Evolutionary conservation across 1,140 invertebrate genomes (phyloP).

Genomic region (Cydia amplana): DNA sequence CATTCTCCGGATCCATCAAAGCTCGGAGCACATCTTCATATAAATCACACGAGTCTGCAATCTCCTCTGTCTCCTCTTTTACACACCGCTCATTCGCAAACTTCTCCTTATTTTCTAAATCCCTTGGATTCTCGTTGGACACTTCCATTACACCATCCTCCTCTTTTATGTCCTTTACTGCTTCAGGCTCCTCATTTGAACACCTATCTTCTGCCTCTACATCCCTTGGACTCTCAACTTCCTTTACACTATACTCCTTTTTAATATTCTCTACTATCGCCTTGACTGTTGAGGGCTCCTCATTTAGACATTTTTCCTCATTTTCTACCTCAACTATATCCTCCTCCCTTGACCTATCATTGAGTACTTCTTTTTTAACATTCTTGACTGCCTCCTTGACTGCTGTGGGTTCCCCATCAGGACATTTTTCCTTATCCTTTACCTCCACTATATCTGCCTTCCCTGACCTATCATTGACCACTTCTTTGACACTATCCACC

Average conservation of each 20-base stretch:
- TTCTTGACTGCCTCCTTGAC: not conserved
- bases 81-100: not conserved
- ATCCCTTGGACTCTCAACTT: too few relatives aligned
- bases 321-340: not conserved
- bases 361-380: not conserved
- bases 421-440: not conserved
- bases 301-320: not conserved
- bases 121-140: not conserved
- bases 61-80: not conserved
- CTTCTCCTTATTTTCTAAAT: not conserved
- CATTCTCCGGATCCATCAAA: not conserved
- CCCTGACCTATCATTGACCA: too few relatives aligned
- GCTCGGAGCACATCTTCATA: conserved; percentile 2
- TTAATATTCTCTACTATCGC: too few relatives aligned
- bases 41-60: not conserved
- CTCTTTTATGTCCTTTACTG: too few relatives aligned
- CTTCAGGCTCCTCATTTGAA: too few relatives aligned
- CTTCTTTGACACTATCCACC: too few relatives aligned
- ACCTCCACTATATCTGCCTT: not conserved
- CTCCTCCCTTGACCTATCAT: not conserved
- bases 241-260: too few relatives aligned
- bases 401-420: not conserved
- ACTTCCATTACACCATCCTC: too few relatives aligned
- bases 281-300: not conserved
- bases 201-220: too few relatives aligned